Evolutionary conservation across 1,140 invertebrate species (phyloP).

Genomic region (Atta texana): DNA sequence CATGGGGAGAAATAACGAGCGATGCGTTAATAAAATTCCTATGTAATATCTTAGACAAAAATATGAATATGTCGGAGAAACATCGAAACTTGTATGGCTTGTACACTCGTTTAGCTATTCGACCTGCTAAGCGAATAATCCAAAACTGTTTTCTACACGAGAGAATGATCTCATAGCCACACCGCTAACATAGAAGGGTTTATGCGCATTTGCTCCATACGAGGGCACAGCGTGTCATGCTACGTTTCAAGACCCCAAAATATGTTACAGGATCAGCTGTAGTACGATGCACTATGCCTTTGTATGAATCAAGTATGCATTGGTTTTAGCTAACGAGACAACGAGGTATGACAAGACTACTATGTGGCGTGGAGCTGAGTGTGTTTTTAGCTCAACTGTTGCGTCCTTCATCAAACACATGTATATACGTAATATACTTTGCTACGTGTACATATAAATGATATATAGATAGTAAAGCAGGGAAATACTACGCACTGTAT

Average conservation of each 20-base stretch:
- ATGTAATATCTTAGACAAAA: constrained; percentile 48
- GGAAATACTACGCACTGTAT: constrained; percentile 64
- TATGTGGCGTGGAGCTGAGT: constrained; percentile 69
- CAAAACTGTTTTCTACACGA: constrained; percentile 7
- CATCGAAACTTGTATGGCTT: constrained; percentile 45
- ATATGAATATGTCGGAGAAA: constrained; percentile 48
- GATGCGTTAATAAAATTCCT: constrained; percentile 48
- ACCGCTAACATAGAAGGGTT: not conserved
- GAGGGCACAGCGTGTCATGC: constrained; percentile 32
- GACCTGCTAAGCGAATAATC: not conserved
- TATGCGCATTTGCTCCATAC: constrained; percentile 37
- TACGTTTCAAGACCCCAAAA: constrained; percentile 42
- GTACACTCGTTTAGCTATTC: constrained; percentile 51
- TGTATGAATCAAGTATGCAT: constrained; percentile 55
- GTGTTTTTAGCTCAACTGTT: constrained; percentile 72
- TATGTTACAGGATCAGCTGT: constrained; percentile 39
- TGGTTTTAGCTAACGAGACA: constrained; percentile 53
- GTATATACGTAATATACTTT: constrained; percentile 65
- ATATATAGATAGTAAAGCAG: constrained; percentile 70
- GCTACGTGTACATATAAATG: constrained; percentile 71
- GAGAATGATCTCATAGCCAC: constrained; percentile 17
- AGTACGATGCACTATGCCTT: constrained; percentile 40
- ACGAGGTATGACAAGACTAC: constrained; percentile 45
- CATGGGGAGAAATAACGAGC: constrained; percentile 34
- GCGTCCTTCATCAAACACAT: constrained; percentile 65